Conservation (phyloP, 2,113 vertebrate genomes). For the Semicossyphus pulcher region DNA sequence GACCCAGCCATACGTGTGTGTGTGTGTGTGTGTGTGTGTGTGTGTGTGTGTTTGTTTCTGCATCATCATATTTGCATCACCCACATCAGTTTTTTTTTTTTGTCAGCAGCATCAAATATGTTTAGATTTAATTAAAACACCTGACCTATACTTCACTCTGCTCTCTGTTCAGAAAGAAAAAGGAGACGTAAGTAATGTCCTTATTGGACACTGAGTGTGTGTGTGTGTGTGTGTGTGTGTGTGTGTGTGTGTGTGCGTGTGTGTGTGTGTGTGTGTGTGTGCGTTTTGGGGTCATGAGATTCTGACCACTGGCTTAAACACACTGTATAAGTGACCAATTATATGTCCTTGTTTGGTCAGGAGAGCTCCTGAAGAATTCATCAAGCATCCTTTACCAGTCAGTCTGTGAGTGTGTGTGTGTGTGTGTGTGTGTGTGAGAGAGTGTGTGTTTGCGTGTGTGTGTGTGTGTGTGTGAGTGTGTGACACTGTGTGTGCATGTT, state of each 20-base stretch:
- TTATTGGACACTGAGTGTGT: neutral
- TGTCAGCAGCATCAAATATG: no score
- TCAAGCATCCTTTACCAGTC: neutral
- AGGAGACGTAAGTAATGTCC: no score
- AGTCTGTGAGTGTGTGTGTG: neutral
- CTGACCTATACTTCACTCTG: no score
- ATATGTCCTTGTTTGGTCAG: slow-evolving; percentile 33
- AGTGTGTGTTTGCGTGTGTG: neutral
- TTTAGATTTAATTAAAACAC: no score
- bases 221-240: neutral
- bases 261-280: neutral
- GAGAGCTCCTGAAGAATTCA: slow-evolving; percentile 13
- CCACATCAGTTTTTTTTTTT: no score
- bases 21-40: no score
- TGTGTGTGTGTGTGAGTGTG: neutral
- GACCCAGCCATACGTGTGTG: no score
- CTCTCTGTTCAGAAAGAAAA: no score
- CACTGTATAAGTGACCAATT: neutral
- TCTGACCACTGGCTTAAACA: neutral
- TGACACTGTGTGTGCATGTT: no score
- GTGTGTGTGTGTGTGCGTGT: neutral
- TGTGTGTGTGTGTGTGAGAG: neutral
- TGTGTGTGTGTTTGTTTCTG: no score
- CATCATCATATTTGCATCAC: no score
- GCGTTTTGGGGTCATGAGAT: slow-evolving; percentile 13